These are phyloP conservation scores for Synergus gifuensis DNA, from an alignment of 2,888 invertebrate genomes.

Conservation along the genomic window DNA sequence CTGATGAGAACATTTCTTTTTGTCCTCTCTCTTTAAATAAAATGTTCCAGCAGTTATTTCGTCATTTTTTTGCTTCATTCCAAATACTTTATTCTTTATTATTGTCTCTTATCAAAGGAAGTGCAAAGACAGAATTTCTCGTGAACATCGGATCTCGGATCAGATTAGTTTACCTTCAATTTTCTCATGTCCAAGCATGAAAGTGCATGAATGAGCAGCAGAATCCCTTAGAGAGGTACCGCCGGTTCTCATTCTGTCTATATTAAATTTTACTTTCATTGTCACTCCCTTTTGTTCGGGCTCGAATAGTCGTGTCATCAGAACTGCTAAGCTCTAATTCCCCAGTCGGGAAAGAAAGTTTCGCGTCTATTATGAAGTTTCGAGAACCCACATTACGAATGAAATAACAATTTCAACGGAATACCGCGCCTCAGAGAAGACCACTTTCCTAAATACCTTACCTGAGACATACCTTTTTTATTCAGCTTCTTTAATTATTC, in stretches of 20 bases:
- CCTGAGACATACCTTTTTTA: neutral
- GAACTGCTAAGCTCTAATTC: neutral
- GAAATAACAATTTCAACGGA: neutral
- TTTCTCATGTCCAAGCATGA: slow-evolving; percentile 8
- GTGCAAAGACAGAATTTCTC: neutral
- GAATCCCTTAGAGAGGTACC: neutral
- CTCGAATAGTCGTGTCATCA: neutral
- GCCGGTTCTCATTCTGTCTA: neutral
- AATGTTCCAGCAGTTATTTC: neutral
- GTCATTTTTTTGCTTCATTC: neutral
- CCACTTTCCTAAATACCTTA: neutral
- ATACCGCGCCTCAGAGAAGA: neutral
- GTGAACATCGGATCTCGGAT: neutral
- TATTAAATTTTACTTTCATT: slow-evolving; percentile 22
- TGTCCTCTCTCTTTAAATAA: neutral
- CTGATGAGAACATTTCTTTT: too few relatives aligned
- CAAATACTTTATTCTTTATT: neutral
- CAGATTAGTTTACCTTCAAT: neutral
- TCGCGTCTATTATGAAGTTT: neutral
- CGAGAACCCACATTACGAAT: neutral
- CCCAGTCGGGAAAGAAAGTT: slow-evolving; percentile 2
- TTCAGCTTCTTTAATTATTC: neutral
- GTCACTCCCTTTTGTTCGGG: neutral
- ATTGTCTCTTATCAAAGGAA: neutral
- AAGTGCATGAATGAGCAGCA: neutral